A percentile compares a stretch with the other conserved stretches of the same genome.
phyloP scores from a whole-genome alignment of 2,797 vertebrate species.

The Holocentrus rufus region DNA sequence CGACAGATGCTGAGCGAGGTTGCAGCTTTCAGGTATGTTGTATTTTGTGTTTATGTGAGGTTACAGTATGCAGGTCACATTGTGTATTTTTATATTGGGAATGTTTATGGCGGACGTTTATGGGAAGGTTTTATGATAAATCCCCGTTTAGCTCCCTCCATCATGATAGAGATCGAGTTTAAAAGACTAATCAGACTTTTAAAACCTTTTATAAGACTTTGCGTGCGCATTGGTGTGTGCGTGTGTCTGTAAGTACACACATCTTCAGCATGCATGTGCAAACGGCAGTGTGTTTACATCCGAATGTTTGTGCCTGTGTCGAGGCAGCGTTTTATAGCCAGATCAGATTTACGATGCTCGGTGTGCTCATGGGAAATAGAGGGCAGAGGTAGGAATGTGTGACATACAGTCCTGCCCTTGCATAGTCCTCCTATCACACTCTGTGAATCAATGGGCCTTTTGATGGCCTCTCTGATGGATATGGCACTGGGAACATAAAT shows the following conservation, averaged over 20 bases:
- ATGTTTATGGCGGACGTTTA: neutral
- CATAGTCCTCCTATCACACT: conserved; percentile 33
- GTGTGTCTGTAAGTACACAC: neutral
- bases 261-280: neutral
- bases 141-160: neutral
- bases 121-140: neutral
- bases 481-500: conserved; percentile 4
- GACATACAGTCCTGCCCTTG: conserved; percentile 57
- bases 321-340: conserved; percentile 48
- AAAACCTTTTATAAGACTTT: neutral
- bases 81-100: neutral
- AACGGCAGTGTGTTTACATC: conserved; percentile 33
- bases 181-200: conserved; percentile 25
- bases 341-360: conserved; percentile 63
- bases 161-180: conserved; percentile 5
- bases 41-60: neutral
- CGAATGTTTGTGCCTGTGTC: conserved; percentile 25
- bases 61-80: neutral
- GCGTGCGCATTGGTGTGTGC: neutral
- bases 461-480: conserved; percentile 41
- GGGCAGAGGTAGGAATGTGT: conserved; percentile 45
- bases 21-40: neutral
- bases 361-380: conserved; percentile 49
- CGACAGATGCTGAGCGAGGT: neutral
- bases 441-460: conserved; percentile 37